Percentiles rank a stretch among this genome's conserved stretches.
Evolutionary conservation across 2,888 invertebrate species (phyloP).

Genomic region (Tholera decimalis): DNA sequence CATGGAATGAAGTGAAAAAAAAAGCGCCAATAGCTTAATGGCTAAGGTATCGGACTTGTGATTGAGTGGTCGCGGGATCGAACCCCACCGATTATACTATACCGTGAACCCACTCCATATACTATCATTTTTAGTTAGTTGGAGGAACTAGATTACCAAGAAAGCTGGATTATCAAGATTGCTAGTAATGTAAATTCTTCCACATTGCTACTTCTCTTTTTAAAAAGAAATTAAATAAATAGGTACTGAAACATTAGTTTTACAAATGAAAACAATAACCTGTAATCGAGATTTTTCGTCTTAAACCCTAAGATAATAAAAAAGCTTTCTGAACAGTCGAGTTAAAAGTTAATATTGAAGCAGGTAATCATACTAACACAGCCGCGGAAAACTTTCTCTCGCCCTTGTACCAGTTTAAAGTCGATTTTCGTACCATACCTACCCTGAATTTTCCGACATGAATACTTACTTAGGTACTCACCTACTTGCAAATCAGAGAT

Average conservation of each 20-base stretch:
- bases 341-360: background rate
- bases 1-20: too few species aligned
- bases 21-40: too few species aligned
- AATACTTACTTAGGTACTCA: constrained; percentile 21
- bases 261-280: background rate
- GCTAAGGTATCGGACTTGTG: too few species aligned
- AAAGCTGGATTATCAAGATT: too few species aligned
- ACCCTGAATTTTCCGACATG: constrained; percentile 32
- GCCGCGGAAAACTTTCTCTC: constrained; percentile 25
- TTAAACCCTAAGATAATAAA: background rate
- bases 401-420: constrained; percentile 51
- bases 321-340: background rate
- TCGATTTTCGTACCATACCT: constrained; percentile 19
- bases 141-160: too few species aligned
- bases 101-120: too few species aligned
- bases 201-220: too few species aligned
- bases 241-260: background rate
- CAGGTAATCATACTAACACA: background rate
- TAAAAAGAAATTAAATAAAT: too few species aligned
- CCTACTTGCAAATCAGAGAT: constrained; percentile 49
- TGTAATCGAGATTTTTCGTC: background rate
- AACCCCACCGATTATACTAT: too few species aligned
- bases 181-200: too few species aligned
- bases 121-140: too few species aligned
- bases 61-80: too few species aligned